phyloP scores from a whole-genome alignment of 1,140 invertebrate genomes.

The Araneus ventricosus region DNA sequence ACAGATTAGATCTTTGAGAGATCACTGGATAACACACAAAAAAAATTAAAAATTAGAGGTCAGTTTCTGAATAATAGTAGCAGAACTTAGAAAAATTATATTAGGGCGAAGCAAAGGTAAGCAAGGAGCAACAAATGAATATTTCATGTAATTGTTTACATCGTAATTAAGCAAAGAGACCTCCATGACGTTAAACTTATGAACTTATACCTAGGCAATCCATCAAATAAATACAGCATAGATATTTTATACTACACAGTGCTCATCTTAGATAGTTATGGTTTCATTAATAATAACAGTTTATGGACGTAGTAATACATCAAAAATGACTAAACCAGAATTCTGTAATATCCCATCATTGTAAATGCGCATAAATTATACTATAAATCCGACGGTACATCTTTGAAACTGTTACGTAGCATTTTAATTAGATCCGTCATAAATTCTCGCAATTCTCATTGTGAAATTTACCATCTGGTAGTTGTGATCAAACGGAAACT shows the following conservation, averaged over 20 bases:
- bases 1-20: too few relatives aligned
- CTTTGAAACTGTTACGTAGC: conserved; percentile 1
- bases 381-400: not conserved
- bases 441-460: conserved; percentile 43
- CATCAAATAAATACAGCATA: not conserved
- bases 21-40: too few relatives aligned
- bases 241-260: not conserved
- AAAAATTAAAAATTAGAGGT: too few relatives aligned
- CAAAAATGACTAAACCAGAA: not conserved
- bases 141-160: too few relatives aligned
- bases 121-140: too few relatives aligned
- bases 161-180: not conserved
- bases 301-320: not conserved
- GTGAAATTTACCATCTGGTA: conserved; percentile 40
- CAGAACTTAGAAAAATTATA: too few relatives aligned
- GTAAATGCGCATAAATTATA: conserved; percentile 8
- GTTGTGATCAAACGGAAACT: conserved; percentile 11
- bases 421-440: conserved; percentile 19
- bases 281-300: conserved; percentile 14
- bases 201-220: not conserved
- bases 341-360: not conserved
- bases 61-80: too few relatives aligned
- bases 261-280: not conserved
- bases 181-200: not conserved
- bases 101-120: too few relatives aligned